These are phyloP conservation scores for Epiblema foenella DNA, from an alignment of 2,888 invertebrate species.

Conservation along the genomic window DNA sequence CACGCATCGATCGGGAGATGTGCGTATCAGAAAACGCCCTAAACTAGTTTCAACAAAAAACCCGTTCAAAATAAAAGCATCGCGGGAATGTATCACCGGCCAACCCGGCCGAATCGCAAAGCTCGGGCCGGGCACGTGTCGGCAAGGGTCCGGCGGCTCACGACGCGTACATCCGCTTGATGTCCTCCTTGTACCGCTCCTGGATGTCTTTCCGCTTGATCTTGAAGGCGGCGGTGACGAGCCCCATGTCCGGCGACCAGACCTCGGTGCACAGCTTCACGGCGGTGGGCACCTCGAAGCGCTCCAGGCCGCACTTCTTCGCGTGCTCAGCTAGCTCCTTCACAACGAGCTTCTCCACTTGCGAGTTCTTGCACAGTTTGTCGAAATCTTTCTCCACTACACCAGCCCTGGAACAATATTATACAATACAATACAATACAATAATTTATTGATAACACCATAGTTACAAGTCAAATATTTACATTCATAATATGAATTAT, in stretches of 20 bases:
- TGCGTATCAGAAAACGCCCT: not conserved
- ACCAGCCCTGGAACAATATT: constrained; percentile 76
- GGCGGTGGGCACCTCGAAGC: constrained; percentile 96
- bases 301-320: constrained; percentile 94
- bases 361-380: constrained; percentile 89
- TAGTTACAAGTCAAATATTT: too few relatives aligned
- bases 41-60: not conserved
- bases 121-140: not conserved
- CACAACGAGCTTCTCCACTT: constrained; percentile 91
- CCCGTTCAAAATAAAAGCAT: not conserved
- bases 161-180: constrained; percentile 97
- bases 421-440: too few relatives aligned
- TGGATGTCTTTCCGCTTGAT: constrained; percentile 98
- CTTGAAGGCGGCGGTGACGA: constrained; percentile 99
- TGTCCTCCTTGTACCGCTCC: constrained; percentile 95
- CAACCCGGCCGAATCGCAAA: not conserved
- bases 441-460: too few relatives aligned
- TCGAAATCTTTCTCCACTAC: constrained; percentile 86
- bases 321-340: constrained; percentile 93
- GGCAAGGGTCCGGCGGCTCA: constrained; percentile 74
- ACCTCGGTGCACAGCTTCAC: constrained; percentile 95
- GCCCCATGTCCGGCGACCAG: constrained; percentile 99
- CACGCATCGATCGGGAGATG: not conserved
- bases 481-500: too few relatives aligned
- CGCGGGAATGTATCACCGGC: constrained; percentile 1